phyloP scores from a whole-genome alignment of 2,113 vertebrate species.

The Onychostruthus taczanowskii region DNA sequence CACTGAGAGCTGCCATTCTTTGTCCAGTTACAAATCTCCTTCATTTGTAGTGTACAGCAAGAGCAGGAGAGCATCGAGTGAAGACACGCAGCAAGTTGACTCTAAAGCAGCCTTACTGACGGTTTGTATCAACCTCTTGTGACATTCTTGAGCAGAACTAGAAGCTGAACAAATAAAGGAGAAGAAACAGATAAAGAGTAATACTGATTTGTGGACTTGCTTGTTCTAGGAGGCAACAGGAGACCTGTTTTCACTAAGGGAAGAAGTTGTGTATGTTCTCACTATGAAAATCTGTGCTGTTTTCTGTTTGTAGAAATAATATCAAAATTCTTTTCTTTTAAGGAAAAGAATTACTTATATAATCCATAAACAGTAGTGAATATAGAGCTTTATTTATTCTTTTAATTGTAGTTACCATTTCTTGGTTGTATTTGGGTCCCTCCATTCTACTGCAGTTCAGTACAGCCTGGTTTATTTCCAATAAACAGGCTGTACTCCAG shows the following conservation, averaged over 20 bases:
- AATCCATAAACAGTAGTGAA: background rate
- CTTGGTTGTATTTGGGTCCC: background rate
- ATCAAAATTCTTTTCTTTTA: background rate
- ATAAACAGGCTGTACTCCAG: background rate
- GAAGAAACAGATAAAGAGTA: background rate
- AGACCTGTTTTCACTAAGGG: background rate
- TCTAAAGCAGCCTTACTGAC: conserved; percentile 80
- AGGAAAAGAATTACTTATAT: background rate
- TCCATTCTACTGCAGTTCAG: background rate
- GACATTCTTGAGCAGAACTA: background rate
- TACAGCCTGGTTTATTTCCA: background rate
- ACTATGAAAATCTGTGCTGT: background rate
- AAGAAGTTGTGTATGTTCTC: background rate
- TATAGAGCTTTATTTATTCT: background rate
- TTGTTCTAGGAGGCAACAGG: background rate
- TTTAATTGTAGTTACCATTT: background rate
- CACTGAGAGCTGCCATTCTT: background rate
- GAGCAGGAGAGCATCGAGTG: conserved; percentile 75
- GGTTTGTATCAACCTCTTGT: conserved; percentile 69
- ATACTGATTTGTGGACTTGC: background rate
- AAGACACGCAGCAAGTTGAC: conserved; percentile 84
- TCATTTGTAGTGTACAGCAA: conserved; percentile 73
- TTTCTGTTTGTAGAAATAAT: background rate
- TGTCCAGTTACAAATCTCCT: background rate
- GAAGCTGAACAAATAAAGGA: background rate